These are phyloP conservation scores for Unio pictorum DNA, from an alignment of 2,888 invertebrate species.

Conservation along the genomic window DNA sequence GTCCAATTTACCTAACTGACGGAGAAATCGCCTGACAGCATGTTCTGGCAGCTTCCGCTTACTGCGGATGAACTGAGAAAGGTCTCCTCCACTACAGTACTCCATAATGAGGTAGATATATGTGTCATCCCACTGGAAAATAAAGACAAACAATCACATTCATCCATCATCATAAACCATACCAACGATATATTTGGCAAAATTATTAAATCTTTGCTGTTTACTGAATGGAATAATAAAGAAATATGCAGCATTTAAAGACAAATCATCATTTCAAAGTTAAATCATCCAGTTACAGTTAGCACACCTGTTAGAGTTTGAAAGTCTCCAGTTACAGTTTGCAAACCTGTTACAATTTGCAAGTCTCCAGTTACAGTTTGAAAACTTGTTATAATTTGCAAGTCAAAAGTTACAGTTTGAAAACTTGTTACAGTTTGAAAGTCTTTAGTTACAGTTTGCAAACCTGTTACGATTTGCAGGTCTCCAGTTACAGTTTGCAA, in stretches of 20 bases:
- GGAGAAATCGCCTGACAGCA: conserved; percentile 83
- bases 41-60: conserved; percentile 69
- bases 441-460: too few species aligned
- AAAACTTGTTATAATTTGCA: too few species aligned
- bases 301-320: too few species aligned
- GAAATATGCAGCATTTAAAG: background rate
- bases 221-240: background rate
- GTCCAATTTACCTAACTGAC: conserved; percentile 77
- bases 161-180: background rate
- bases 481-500: too few species aligned
- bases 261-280: too few species aligned
- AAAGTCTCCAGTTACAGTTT: too few species aligned
- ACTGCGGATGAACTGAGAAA: conserved; percentile 82
- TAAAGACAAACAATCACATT: background rate
- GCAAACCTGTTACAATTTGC: too few species aligned
- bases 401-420: too few species aligned
- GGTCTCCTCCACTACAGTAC: conserved; percentile 87
- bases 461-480: too few species aligned
- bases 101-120: conserved; percentile 91
- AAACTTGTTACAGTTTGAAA: too few species aligned
- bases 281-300: too few species aligned
- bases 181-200: background rate
- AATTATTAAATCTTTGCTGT: background rate
- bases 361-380: too few species aligned
- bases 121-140: conserved; percentile 74